phyloP scores from a whole-genome alignment of 2,113 vertebrate species.

The Vanacampus margaritifer region DNA sequence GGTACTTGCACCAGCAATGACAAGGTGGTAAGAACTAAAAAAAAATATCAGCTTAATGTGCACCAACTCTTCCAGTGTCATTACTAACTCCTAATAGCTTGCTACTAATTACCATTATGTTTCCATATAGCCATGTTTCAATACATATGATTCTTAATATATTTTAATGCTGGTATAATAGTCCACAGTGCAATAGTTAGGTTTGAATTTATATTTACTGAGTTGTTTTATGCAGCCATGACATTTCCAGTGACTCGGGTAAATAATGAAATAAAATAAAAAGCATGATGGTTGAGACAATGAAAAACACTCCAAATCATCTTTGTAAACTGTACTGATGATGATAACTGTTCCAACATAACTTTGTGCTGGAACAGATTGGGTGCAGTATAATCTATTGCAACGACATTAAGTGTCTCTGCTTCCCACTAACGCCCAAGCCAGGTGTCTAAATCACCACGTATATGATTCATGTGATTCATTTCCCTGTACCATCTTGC shows the following conservation, averaged over 20 bases:
- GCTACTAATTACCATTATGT: slow-evolving; percentile 22
- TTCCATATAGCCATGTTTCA: slow-evolving; percentile 14
- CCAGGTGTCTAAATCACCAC: slow-evolving; percentile 57
- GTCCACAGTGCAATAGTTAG: neutral
- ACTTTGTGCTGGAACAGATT: slow-evolving; percentile 54
- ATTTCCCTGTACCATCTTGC: slow-evolving; percentile 56
- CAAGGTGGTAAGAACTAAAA: slow-evolving; percentile 21
- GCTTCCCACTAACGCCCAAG: slow-evolving; percentile 42
- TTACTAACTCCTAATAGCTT: slow-evolving; percentile 19
- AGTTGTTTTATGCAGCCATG: slow-evolving; percentile 26
- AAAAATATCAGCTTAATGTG: slow-evolving; percentile 13
- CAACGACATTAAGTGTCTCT: slow-evolving; percentile 56
- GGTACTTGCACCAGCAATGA: slow-evolving; percentile 14
- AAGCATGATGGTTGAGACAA: neutral
- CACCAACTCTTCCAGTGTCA: slow-evolving; percentile 18
- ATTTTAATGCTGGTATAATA: slow-evolving; percentile 26
- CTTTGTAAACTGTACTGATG: slow-evolving; percentile 40
- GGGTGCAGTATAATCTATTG: slow-evolving; percentile 58
- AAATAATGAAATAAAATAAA: neutral
- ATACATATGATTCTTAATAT: slow-evolving; percentile 14
- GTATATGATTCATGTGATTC: slow-evolving; percentile 57
- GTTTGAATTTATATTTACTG: slow-evolving; percentile 24
- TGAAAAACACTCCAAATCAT: slow-evolving; percentile 20
- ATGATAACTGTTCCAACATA: slow-evolving; percentile 52
- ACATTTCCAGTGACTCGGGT: neutral